Percentiles rank a stretch among this genome's conserved stretches.
Evolutionary conservation across 2,797 vertebrate species (phyloP).

Genomic region (Hemibagrus guttatus): DNA sequence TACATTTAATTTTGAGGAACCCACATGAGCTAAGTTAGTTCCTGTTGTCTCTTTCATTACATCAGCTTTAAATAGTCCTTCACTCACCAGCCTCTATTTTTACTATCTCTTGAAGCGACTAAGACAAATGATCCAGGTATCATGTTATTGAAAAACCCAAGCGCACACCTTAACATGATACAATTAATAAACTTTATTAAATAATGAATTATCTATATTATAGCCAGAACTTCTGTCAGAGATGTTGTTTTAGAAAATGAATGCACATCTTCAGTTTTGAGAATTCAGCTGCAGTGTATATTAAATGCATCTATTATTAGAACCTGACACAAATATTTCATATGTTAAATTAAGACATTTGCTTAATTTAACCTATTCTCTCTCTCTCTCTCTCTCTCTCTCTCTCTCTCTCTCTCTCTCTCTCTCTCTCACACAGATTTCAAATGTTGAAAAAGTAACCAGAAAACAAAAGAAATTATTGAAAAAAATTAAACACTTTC

Average conservation of each 20-base stretch:
- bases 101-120: not conserved
- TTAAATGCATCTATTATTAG: not conserved
- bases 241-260: not conserved
- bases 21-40: not conserved
- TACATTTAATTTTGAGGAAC: not conserved
- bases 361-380: not conserved
- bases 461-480: too few relatives aligned
- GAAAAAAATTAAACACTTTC: not conserved
- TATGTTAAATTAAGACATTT: not conserved
- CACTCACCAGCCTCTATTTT: not conserved
- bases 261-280: not conserved
- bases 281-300: not conserved
- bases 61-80: not conserved
- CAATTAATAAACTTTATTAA: not conserved
- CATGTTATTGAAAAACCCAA: not conserved
- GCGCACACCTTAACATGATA: not conserved
- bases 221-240: not conserved
- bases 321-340: not conserved
- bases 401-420: too few relatives aligned
- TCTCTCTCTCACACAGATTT: too few relatives aligned
- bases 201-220: not conserved
- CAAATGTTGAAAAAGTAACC: not conserved
- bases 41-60: not conserved
- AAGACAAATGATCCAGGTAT: not conserved
- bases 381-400: too few relatives aligned